A percentile compares a stretch with the other conserved stretches of the same genome.
phyloP scores from a whole-genome alignment of 2,113 vertebrate genomes.

The Sander lucioperca region DNA sequence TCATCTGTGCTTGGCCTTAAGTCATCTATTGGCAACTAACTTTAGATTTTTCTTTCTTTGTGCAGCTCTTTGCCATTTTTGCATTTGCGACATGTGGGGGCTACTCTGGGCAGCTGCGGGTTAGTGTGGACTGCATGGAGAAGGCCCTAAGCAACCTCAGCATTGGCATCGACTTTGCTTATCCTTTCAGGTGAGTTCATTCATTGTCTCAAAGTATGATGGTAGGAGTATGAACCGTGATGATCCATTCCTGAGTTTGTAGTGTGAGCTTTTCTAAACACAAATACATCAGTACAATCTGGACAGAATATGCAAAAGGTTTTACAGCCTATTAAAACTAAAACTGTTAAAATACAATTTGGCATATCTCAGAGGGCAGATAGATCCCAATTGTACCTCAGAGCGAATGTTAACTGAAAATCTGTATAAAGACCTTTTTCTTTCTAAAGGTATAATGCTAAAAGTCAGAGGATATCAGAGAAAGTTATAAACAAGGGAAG shows the following conservation, averaged over 20 bases:
- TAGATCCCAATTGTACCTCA: too few relatives aligned
- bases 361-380: too few relatives aligned
- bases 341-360: too few relatives aligned
- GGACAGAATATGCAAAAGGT: too few relatives aligned
- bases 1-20: not conserved
- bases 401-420: too few relatives aligned
- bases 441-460: not conserved
- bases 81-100: slow-evolving; percentile 99
- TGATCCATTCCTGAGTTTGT: too few relatives aligned
- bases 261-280: too few relatives aligned
- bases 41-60: slow-evolving; percentile 16
- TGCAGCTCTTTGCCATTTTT: slow-evolving; percentile 99
- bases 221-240: not conserved
- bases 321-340: too few relatives aligned
- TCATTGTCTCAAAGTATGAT: not conserved
- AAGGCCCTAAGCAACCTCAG: slow-evolving; percentile 96
- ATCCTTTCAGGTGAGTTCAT: slow-evolving; percentile 95
- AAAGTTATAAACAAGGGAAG: not conserved
- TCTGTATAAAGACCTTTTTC: too few relatives aligned
- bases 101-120: slow-evolving; percentile 94
- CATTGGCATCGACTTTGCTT: slow-evolving; percentile 93
- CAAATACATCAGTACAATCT: too few relatives aligned
- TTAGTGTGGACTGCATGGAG: slow-evolving; percentile 97
- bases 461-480: not conserved
- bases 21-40: not conserved